Evolutionary conservation across 1,140 invertebrate genomes (phyloP).

Genomic region (Cephus cinctus): DNA sequence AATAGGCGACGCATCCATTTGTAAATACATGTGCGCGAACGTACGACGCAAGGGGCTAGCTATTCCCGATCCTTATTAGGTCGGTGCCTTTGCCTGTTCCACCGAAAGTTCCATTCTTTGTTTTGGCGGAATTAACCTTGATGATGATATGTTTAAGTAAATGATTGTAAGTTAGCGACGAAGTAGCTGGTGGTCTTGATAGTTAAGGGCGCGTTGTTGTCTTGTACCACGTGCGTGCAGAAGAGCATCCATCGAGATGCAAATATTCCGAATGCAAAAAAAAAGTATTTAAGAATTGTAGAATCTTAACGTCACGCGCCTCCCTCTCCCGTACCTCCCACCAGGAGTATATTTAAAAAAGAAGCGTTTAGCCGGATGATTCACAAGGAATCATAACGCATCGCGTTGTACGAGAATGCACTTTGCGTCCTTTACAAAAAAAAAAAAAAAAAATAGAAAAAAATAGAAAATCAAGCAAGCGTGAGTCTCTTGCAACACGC

Average conservation of each 20-base stretch:
- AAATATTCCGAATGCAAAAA: too few species aligned
- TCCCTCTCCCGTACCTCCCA: too few species aligned
- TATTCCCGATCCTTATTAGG: not conserved
- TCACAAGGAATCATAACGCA: too few species aligned
- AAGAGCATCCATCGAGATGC: too few species aligned
- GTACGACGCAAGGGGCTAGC: constrained; percentile 3
- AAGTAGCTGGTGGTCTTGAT: not conserved
- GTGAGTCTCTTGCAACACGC: not conserved
- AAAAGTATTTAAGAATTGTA: too few species aligned
- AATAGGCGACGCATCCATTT: constrained; percentile 27
- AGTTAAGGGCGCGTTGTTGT: not conserved
- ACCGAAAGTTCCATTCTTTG: constrained; percentile 1
- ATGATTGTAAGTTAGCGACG: not conserved
- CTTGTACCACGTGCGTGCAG: not conserved
- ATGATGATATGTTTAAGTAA: constrained; percentile 5
- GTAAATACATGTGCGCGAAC: constrained; percentile 18
- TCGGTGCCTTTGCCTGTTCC: not conserved
- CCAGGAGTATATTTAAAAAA: too few species aligned
- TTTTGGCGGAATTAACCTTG: not conserved
- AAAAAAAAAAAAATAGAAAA: not conserved
- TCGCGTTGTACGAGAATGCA: not conserved
- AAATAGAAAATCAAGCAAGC: not conserved
- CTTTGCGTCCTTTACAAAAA: not conserved
- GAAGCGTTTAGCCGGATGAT: too few species aligned
- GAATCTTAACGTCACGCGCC: too few species aligned